A percentile compares a stretch with the other conserved stretches of the same genome.
Conservation (phyloP, 2,113 vertebrate genomes). For the Vanacampus margaritifer region DNA sequence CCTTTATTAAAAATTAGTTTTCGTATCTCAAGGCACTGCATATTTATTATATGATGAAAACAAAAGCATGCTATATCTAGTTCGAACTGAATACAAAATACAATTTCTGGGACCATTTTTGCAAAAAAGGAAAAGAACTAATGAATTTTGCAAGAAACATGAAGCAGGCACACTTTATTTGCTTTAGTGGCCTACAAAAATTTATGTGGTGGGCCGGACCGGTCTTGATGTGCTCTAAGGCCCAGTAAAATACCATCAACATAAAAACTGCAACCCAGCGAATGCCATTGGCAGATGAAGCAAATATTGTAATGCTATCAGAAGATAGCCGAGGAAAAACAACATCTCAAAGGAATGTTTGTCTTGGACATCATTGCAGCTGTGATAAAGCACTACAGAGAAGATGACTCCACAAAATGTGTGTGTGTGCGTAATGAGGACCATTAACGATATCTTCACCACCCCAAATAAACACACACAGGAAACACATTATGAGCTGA, state of each 20-base stretch:
- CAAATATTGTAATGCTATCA: not conserved
- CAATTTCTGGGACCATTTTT: not conserved
- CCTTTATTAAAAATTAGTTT: no score
- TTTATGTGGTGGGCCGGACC: no score
- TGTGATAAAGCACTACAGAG: not conserved
- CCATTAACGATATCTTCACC: slow-evolving; percentile 1
- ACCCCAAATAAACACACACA: not conserved
- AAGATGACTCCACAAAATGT: not conserved
- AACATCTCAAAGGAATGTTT: not conserved
- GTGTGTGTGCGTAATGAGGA: not conserved
- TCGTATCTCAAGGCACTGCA: no score
- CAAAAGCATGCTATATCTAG: no score
- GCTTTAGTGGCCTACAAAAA: not conserved
- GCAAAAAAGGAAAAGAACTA: not conserved
- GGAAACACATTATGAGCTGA: not conserved
- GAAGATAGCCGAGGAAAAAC: not conserved
- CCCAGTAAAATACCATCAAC: not conserved
- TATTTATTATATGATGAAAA: no score
- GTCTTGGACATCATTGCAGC: not conserved
- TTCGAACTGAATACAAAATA: no score
- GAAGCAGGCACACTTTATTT: no score
- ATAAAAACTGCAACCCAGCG: not conserved
- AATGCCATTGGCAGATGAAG: not conserved
- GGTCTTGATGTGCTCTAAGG: not conserved
- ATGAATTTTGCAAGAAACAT: not conserved